These are phyloP conservation scores for Limnephilus rhombicus DNA, from an alignment of 2,888 invertebrate species.

Conservation along the genomic window DNA sequence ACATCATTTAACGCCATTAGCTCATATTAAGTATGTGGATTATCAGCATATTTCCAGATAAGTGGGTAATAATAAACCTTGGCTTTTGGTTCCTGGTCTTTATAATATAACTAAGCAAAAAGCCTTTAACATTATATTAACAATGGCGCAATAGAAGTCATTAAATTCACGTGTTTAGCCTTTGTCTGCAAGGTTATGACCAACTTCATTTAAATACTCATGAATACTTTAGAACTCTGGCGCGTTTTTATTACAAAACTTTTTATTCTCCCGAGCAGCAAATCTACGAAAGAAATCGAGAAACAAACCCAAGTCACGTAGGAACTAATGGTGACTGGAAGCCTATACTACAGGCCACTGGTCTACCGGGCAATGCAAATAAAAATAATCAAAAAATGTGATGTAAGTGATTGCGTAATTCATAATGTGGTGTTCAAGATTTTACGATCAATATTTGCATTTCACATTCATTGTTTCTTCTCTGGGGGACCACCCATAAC, in stretches of 20 bases:
- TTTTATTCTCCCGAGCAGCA: neutral
- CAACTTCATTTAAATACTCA: conserved; percentile 16
- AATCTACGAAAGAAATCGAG: neutral
- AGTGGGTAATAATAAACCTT: neutral
- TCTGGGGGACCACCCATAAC: neutral
- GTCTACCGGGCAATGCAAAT: conserved; percentile 16
- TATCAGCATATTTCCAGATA: neutral
- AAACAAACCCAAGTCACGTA: conserved; percentile 41
- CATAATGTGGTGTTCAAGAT: conserved; percentile 21
- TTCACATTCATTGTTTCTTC: neutral
- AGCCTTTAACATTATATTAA: neutral
- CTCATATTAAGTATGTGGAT: neutral
- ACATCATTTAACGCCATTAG: neutral
- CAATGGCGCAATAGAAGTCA: neutral
- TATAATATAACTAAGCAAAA: neutral
- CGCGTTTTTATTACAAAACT: conserved; percentile 8
- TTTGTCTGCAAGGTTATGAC: conserved; percentile 25
- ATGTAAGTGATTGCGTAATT: conserved; percentile 23
- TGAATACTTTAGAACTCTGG: conserved; percentile 30
- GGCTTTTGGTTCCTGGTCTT: neutral
- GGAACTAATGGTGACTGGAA: neutral
- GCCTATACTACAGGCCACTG: conserved; percentile 1
- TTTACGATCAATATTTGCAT: conserved; percentile 40
- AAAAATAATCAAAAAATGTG: conserved; percentile 2
- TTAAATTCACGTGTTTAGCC: neutral